Conservation (phyloP, 2,797 vertebrate species). For the Sebastes nivosus region DNA sequence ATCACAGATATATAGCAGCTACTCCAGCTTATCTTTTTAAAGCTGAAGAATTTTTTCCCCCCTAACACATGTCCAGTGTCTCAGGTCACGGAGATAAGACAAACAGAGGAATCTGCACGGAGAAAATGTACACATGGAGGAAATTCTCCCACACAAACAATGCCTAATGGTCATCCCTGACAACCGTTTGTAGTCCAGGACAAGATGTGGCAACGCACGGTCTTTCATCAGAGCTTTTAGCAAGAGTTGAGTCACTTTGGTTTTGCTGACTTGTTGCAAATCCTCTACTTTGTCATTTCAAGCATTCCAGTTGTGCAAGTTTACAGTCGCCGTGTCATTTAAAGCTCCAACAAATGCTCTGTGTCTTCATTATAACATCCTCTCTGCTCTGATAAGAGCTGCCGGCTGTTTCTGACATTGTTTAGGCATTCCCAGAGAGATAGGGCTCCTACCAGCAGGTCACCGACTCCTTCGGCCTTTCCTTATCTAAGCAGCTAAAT, state of each 20-base stretch:
- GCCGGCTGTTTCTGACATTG: slow-evolving; percentile 67
- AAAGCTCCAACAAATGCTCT: slow-evolving; percentile 7
- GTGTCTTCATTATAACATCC: slow-evolving; percentile 28
- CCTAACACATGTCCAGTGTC: slow-evolving; percentile 44
- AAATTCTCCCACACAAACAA: slow-evolving; percentile 13
- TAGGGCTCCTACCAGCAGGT: slow-evolving; percentile 60
- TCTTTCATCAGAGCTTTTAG: not conserved
- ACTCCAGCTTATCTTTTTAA: slow-evolving; percentile 46
- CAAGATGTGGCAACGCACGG: not conserved
- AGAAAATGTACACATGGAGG: slow-evolving; percentile 34
- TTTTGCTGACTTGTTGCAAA: slow-evolving; percentile 2
- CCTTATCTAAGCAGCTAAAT: slow-evolving; percentile 52
- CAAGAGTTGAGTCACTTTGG: not conserved
- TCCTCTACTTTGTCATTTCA: slow-evolving; percentile 53
- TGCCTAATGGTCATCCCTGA: not conserved
- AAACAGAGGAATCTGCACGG: not conserved
- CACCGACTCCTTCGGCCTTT: slow-evolving; percentile 71
- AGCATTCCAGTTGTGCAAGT: slow-evolving; percentile 9
- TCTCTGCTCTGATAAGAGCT: slow-evolving; percentile 48
- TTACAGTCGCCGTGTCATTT: not conserved
- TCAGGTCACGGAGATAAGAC: slow-evolving; percentile 45
- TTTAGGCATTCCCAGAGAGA: slow-evolving; percentile 78
- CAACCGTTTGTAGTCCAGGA: not conserved
- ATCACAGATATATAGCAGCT: slow-evolving; percentile 24
- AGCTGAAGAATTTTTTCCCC: slow-evolving; percentile 34